Evolutionary conservation across 2,113 vertebrate genomes (phyloP).

Genomic region (Cyphomyrus plagiostoma): DNA sequence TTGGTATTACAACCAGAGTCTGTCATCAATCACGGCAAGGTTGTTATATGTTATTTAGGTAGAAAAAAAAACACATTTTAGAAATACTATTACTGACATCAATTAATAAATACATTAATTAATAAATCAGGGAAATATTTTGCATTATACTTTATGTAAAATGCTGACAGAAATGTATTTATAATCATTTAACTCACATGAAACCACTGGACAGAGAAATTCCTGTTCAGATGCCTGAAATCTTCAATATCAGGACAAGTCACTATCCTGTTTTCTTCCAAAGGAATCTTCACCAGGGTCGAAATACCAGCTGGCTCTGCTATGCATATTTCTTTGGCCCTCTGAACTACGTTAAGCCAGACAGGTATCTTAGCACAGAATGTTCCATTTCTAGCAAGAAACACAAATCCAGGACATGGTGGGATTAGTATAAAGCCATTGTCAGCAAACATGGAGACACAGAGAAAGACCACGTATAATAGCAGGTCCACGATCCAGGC

Average conservation of each 20-base stretch:
- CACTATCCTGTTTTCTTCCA: slow-evolving; percentile 51
- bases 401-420: not conserved
- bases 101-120: not conserved
- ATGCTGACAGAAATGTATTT: not conserved
- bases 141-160: not conserved
- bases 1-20: not conserved
- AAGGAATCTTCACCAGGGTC: slow-evolving; percentile 44
- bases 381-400: slow-evolving; percentile 69
- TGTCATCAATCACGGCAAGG: not conserved
- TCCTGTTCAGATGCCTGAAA: slow-evolving; percentile 57
- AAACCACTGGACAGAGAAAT: slow-evolving; percentile 68
- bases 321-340: slow-evolving; percentile 46
- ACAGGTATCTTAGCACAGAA: slow-evolving; percentile 78
- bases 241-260: slow-evolving; percentile 72
- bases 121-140: not conserved
- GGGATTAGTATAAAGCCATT: not conserved
- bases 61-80: not conserved
- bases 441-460: not conserved
- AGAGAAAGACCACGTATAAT: not conserved
- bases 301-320: not conserved
- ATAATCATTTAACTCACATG: slow-evolving; percentile 48
- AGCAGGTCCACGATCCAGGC: not conserved
- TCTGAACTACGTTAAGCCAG: slow-evolving; percentile 67
- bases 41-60: not conserved
- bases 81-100: not conserved